Evolutionary conservation across 2,888 invertebrate species (phyloP).

Genomic region (Thymelicus sylvestris): DNA sequence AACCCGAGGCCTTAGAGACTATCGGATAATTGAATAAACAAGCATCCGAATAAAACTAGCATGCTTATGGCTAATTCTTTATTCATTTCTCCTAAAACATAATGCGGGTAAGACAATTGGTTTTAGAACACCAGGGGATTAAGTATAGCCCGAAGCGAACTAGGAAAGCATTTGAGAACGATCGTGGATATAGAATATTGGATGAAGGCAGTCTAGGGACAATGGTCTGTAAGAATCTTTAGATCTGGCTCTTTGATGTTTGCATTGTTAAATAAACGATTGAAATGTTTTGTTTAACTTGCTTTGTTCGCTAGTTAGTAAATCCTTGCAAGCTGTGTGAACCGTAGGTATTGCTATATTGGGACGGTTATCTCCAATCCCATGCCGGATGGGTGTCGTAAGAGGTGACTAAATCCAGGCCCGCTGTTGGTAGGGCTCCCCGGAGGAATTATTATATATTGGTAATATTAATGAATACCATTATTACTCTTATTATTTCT

Average conservation of each 20-base stretch:
- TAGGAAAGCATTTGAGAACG: neutral
- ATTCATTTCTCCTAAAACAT: conserved; percentile 4
- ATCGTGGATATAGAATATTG: neutral
- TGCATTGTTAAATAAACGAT: neutral
- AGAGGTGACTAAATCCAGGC: too few relatives aligned
- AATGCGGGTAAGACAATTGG: conserved; percentile 10
- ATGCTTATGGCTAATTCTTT: conserved; percentile 7
- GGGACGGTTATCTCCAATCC: too few relatives aligned
- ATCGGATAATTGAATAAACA: conserved; percentile 4
- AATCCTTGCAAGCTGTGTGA: too few relatives aligned
- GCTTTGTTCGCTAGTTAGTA: too few relatives aligned
- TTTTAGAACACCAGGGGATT: neutral
- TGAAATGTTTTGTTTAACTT: too few relatives aligned
- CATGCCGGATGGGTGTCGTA: too few relatives aligned
- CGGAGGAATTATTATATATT: too few relatives aligned
- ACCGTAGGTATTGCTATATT: too few relatives aligned
- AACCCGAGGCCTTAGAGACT: neutral
- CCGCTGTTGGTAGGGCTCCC: too few relatives aligned
- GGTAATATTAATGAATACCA: too few relatives aligned
- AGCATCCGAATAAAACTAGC: conserved; percentile 1
- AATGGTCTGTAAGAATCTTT: neutral
- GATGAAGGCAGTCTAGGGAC: neutral
- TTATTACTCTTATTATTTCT: too few relatives aligned
- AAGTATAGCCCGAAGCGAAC: neutral
- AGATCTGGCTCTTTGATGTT: neutral